Evolutionary conservation across 2,113 vertebrate genomes (phyloP).

Genomic region (Spea bombifrons): DNA sequence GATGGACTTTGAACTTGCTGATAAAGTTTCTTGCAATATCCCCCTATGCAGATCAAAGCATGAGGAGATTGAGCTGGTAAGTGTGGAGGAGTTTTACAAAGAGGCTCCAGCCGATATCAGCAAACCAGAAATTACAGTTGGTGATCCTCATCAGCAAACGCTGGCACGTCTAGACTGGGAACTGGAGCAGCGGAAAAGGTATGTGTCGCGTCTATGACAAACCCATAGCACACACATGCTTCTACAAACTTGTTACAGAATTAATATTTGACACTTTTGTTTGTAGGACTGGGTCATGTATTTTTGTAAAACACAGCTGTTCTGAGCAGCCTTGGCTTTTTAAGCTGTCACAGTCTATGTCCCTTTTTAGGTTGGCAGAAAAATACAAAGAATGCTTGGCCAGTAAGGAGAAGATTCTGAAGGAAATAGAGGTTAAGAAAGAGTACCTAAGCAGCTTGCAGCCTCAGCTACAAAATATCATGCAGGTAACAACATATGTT

Average conservation of each 20-base stretch:
- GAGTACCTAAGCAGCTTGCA: constrained; percentile 94
- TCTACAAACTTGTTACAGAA: no score
- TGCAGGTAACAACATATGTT: constrained; percentile 76
- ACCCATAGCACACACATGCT: no score
- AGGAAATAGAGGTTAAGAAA: constrained; percentile 95
- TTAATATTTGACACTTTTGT: no score
- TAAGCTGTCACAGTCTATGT: not conserved
- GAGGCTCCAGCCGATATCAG: constrained; percentile 87
- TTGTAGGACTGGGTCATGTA: no score
- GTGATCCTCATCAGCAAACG: constrained; percentile 90
- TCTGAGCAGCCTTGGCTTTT: no score
- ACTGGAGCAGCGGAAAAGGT: constrained; percentile 96
- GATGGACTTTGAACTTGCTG: no score
- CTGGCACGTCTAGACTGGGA: constrained; percentile 97
- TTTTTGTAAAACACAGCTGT: no score
- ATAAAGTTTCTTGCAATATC: not conserved
- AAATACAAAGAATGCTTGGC: constrained; percentile 86
- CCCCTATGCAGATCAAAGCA: constrained; percentile 81
- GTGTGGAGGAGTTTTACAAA: constrained; percentile 84
- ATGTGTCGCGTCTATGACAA: not conserved
- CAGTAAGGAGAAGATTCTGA: constrained; percentile 92
- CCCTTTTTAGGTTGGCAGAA: constrained; percentile 81
- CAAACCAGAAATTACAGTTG: constrained; percentile 76
- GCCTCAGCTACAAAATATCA: constrained; percentile 91
- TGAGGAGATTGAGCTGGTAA: constrained; percentile 93